Base-by-base conservation (phyloP, 2,888 invertebrate genomes). In the Nomada hirtipes region DNA sequence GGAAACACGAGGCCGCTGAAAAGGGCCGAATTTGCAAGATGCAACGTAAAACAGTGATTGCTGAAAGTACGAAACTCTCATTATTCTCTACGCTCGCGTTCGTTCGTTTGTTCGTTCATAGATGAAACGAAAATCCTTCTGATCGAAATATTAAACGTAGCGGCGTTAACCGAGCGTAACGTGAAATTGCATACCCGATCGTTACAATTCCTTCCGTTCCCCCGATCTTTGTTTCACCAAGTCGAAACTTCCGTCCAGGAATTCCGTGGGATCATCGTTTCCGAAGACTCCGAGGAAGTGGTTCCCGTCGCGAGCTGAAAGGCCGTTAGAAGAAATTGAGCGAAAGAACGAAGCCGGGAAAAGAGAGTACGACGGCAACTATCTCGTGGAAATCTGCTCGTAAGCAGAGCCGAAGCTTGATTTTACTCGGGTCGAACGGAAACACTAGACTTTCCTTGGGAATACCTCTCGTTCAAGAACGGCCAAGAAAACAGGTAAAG, bases 251-350 rank as follows among this genome's bases (percentile, higher is more conserved):
- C 13, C 15, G 26, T 57, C 10, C 4, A 53, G 23, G 18, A 26
- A 64, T 61, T 53, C 65, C 65, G 57, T 10, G 55, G 52, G 47
- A 61, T 61, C 74, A 68, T 82, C 68, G 53, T 64, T 73, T 72
- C 52, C 53, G 26, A 76, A 57, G 60, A 84, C 59, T 78, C 42
- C 60, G 55, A 20, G 55, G 11, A 67, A 70, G 67, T 59, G 50
- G 44, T 75, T 52, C 60, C n/a, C 67, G 72, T 50, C 68, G 67
- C 63, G 64, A 72, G 36, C 63, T 50, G 20, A 20, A 26, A 61
- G 60, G 61, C 57, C 53, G 72, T 85, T 75, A 76, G 52, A 50
- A 82, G 81, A 87, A 85, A 87, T 76, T 77, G 79, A 60, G 70
- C 74, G 75, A 71, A 85, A 59, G 73, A 55, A 50, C 63, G 63